Percentiles rank a stretch among this genome's conserved stretches.
These are phyloP conservation scores for Kuschelorhynchus macadamiae DNA, from an alignment of 2,888 invertebrate species.

Conservation along the genomic window DNA sequence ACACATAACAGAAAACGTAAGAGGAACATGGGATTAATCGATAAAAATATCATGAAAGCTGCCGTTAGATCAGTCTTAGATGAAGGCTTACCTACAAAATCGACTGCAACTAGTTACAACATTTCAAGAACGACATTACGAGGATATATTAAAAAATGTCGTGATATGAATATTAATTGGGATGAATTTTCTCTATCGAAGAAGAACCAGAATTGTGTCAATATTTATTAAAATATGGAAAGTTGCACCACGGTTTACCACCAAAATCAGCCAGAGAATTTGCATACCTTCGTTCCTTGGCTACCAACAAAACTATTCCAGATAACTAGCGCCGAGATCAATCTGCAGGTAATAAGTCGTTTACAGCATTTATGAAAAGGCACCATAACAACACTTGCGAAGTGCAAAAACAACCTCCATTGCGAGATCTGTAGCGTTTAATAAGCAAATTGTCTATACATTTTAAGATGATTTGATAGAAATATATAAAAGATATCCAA, in stretches of 20 bases:
- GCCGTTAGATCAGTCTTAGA: no score
- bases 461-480: conserved; percentile 37
- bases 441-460: conserved; percentile 31
- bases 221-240: conserved; percentile 37
- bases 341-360: conserved; percentile 25
- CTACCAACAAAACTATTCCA: no score
- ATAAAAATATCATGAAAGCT: no score
- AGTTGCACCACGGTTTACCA: conserved; percentile 41
- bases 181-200: conserved; percentile 16
- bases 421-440: conserved; percentile 27
- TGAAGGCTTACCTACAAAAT: no score
- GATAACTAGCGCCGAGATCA: no score
- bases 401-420: conserved; percentile 10
- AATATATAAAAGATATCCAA: conserved; percentile 34
- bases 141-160: conserved; percentile 30
- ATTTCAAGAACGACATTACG: conserved; percentile 18
- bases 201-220: conserved; percentile 26
- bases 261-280: conserved; percentile 43
- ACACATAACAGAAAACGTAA: no score
- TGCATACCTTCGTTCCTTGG: conserved; percentile 34
- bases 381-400: conserved; percentile 29
- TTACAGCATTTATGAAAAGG: conserved; percentile 29
- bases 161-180: conserved; percentile 10
- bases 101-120: no score
- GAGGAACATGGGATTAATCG: no score